Percentiles rank a stretch among this genome's conserved stretches.
Evolutionary conservation across 2,888 invertebrate species (phyloP).

Genomic region (Cantharis nigra): DNA sequence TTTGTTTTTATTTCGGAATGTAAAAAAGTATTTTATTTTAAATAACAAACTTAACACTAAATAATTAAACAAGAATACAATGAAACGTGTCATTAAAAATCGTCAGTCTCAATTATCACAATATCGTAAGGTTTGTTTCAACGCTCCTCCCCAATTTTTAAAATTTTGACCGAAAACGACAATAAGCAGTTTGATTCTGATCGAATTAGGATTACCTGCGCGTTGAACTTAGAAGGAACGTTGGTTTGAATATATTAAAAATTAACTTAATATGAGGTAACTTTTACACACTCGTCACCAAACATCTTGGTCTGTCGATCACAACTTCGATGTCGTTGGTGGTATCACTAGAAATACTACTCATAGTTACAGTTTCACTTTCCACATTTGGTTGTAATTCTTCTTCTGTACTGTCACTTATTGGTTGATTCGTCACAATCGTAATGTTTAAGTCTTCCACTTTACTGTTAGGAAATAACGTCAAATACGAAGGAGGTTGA

Average conservation of each 20-base stretch:
- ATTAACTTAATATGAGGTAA: not conserved
- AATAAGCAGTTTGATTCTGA: not conserved
- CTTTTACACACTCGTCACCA: not conserved
- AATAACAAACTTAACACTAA: not conserved
- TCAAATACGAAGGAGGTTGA: constrained; percentile 68
- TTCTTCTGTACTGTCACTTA: constrained; percentile 4
- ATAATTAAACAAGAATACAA: not conserved
- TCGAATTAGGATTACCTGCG: not conserved
- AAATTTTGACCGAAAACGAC: not conserved
- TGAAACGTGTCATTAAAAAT: not conserved
- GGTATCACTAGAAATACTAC: not conserved
- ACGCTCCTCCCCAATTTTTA: not conserved
- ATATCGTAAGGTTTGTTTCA: not conserved
- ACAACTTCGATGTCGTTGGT: constrained; percentile 6
- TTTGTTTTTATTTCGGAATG: not conserved
- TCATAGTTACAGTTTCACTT: not conserved
- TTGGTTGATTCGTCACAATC: not conserved
- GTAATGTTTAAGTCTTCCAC: not conserved
- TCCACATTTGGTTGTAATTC: not conserved
- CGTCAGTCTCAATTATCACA: not conserved
- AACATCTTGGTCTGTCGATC: not conserved
- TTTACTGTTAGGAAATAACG: constrained; percentile 62
- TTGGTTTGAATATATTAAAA: not conserved
- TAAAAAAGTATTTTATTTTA: not conserved
- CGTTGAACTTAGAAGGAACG: not conserved